Base-by-base conservation (phyloP, 2,113 vertebrate genomes). In the Cacatua alba region DNA sequence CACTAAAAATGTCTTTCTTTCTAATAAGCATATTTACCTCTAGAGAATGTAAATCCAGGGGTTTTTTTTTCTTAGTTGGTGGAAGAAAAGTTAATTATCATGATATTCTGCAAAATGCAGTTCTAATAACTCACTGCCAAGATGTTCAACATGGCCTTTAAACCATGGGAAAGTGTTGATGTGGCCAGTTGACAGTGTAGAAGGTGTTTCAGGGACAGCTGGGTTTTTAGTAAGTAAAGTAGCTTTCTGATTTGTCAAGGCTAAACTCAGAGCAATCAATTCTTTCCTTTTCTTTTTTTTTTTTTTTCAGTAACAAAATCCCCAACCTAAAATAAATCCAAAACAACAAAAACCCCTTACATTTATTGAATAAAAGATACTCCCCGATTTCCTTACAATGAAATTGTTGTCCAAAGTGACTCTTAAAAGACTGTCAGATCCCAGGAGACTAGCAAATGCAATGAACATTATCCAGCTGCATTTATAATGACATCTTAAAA, bases 401-500 rank as follows among this genome's bases (percentile, higher is more conserved):
- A 83, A 86, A 70, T 49, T 72, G 18, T 52, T 92, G 60, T 91
- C 46, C 77, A 75, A 78, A 90, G 43, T 52, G 28, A 55, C 39
- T 89, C 52, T 87, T 83, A 75, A 68, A 88, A 83, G 48, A 72
- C 43, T 64, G 23, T 41, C 64, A 83, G 37, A 59, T 86, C 93
- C 93, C 48, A 20, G 93, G 82, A 79, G 87, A 94, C 37, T 59
- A 74, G 60, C 7, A 92, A 81, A 77, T 39, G 4, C 74, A 93
- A 96, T 93, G 67, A 96, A 77, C 9, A 53, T 94, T 20, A 70
- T 15, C 10, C 28, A 86, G 13, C 19, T 84, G 60, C 33, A 70
- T 95, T 90, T 90, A 55, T 88, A 86, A 94, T 63, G 63, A 17
- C 18, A 37, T 70, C 49, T 90, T 92, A 90, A 90, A 91, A 86